phyloP scores from a whole-genome alignment of 2,113 vertebrate genomes.

The Sylvilagus bachmani region DNA sequence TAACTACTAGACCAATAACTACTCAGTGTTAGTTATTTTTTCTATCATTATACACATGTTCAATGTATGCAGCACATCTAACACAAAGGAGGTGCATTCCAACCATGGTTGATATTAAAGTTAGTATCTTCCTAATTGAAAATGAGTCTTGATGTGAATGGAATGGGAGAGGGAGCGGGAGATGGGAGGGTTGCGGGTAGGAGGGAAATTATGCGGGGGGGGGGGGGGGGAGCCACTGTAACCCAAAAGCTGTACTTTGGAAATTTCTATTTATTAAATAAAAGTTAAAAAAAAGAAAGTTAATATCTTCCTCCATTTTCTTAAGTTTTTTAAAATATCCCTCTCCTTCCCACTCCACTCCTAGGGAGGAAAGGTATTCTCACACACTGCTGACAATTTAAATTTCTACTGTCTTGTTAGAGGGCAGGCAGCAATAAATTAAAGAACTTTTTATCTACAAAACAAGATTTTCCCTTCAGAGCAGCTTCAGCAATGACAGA shows the following conservation, averaged over 20 bases:
- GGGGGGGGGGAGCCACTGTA: too few species aligned
- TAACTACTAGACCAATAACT: too few species aligned
- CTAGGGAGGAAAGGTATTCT: background rate
- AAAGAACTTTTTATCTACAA: conserved; percentile 18
- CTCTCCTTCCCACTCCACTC: background rate
- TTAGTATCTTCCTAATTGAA: too few species aligned
- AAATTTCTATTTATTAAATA: too few species aligned
- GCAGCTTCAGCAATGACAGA: background rate
- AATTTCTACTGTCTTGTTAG: conserved; percentile 28
- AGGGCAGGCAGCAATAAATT: conserved; percentile 7
- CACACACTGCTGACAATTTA: background rate
- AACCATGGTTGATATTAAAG: background rate
- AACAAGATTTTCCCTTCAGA: background rate
- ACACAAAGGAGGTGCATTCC: conserved; percentile 13
- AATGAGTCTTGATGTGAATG: too few species aligned
- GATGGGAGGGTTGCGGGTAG: too few species aligned
- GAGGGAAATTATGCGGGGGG: too few species aligned
- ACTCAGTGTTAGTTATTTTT: background rate
- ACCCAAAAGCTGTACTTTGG: too few species aligned
- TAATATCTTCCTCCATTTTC: background rate
- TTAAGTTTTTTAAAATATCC: background rate
- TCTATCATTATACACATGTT: conserved; percentile 19
- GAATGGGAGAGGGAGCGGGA: too few species aligned
- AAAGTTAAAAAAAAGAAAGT: background rate
- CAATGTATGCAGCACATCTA: background rate